Evolutionary conservation across 1,140 invertebrate species (phyloP), one percentile per base, ranked within the genome.

Genomic region (Zaprionus davidi): DNA sequence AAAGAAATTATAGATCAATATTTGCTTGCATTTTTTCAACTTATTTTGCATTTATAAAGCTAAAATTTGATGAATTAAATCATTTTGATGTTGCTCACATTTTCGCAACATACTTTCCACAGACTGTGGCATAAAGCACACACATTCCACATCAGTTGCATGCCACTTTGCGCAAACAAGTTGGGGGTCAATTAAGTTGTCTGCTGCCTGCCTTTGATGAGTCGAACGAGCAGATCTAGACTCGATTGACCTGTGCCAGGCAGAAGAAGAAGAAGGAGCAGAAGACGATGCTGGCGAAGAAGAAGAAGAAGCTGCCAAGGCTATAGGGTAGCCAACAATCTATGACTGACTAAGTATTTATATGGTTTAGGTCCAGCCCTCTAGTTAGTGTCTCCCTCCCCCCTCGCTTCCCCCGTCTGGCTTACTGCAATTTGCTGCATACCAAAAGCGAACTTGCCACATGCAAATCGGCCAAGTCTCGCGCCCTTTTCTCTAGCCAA

Each of bases 381-480:
- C 34, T 68, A 28, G 41, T 60, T 69, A 67, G 62, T 53, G 41
- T 55, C 31, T 41, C 24, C 17, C 24, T 26, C 24, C 28, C 7
- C n/a, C 41, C n/a, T 17, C 6, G 2, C 41, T 15, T 7, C n/a
- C n/a, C 6, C n/a, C n/a, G 0, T 2, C 3, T 34, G 9, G 7
- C 41, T 17, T 31, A 59, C 64, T 76, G 72, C 72, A 79, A 79
- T 78, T 81, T 80, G 26, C 51, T 36, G 76, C 83, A 87, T 87
- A 75, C 84, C 81, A 72, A 41, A 71, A n/a, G 41, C 65, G 65
- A 71, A 58, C 62, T 83, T 84, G 81, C 84, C 81, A 81, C 78
- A 87, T 87, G 84, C 84, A 88, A 90, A 88, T 87, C 79, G 57
- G 64, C 46, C 57, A 15, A 64, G 34, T 36, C 55, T 55, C 46